These are phyloP conservation scores for Platichthys stellatus DNA, from an alignment of 2,113 vertebrate genomes.

Conservation along the genomic window DNA sequence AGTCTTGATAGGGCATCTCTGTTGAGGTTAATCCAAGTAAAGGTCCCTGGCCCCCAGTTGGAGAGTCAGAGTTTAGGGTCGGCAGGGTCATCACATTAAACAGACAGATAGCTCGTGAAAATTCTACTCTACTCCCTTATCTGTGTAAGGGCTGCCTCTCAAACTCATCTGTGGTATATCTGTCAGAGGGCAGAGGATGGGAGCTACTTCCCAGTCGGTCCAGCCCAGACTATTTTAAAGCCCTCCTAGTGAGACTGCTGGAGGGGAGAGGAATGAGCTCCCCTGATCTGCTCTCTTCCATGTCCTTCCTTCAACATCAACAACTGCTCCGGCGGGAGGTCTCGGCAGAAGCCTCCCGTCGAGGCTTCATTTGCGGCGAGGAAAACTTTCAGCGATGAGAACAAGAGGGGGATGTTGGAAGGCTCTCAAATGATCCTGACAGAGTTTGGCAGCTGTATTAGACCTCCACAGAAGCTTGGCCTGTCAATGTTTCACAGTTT, in stretches of 20 bases:
- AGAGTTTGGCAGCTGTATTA: conserved; percentile 60
- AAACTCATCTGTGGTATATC: neutral
- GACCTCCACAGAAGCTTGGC: conserved; percentile 23
- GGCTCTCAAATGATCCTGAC: conserved; percentile 49
- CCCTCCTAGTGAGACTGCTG: conserved; percentile 39
- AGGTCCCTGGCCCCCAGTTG: conserved; percentile 2
- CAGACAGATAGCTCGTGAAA: conserved; percentile 34
- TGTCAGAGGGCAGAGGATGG: conserved; percentile 18
- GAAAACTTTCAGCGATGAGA: conserved; percentile 51
- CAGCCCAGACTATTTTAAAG: conserved; percentile 35
- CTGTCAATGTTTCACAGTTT: conserved; percentile 38
- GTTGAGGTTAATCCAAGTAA: conserved; percentile 32
- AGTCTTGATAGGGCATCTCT: neutral
- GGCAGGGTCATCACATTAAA: conserved; percentile 26
- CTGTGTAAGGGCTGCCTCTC: neutral
- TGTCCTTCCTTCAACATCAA: conserved; percentile 51
- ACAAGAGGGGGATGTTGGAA: conserved; percentile 40
- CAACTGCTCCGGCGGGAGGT: conserved; percentile 56
- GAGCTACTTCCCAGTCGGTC: conserved; percentile 39
- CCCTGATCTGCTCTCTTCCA: conserved; percentile 23
- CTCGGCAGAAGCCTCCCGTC: conserved; percentile 43
- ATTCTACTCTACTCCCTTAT: conserved; percentile 14
- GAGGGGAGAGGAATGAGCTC: conserved; percentile 33
- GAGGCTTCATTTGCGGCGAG: conserved; percentile 56
- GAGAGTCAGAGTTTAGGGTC: conserved; percentile 44